Evolutionary conservation across 2,888 invertebrate species (phyloP).

Genomic region (Microplitis manilae): DNA sequence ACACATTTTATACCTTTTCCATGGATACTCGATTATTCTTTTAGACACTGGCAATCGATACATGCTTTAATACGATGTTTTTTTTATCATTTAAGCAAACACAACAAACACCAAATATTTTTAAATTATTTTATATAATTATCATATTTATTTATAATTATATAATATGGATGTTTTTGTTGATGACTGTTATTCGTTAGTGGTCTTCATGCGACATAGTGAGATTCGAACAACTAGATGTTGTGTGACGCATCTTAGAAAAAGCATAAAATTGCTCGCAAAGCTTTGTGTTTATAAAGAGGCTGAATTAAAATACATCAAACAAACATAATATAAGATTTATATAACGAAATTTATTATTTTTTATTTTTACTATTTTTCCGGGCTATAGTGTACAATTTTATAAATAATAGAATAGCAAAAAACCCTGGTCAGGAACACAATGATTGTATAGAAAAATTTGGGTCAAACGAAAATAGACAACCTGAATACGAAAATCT

Average conservation of each 20-base stretch:
- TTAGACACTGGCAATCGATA: slow-evolving; percentile 53
- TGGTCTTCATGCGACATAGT: slow-evolving; percentile 49
- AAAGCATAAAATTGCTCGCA: slow-evolving; percentile 43
- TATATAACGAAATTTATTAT: neutral
- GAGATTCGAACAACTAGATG: slow-evolving; percentile 31
- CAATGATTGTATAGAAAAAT: neutral
- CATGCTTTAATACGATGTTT: slow-evolving; percentile 45
- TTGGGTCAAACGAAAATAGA: slow-evolving; percentile 18
- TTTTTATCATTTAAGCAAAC: slow-evolving; percentile 39
- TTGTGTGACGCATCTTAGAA: slow-evolving; percentile 46
- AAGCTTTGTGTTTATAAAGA: slow-evolving; percentile 38
- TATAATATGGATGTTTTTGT: slow-evolving; percentile 47
- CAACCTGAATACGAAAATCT: neutral
- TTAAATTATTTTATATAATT: no score
- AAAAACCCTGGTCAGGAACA: slow-evolving; percentile 10
- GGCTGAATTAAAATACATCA: slow-evolving; percentile 24
- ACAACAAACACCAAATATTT: slow-evolving; percentile 7
- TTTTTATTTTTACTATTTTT: neutral
- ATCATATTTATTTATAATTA: slow-evolving; percentile 20
- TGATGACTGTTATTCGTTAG: slow-evolving; percentile 52
- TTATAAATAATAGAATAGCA: neutral
- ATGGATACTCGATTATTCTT: slow-evolving; percentile 60
- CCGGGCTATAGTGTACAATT: neutral
- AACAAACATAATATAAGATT: slow-evolving; percentile 29
- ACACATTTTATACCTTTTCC: slow-evolving; percentile 76